phyloP scores from a whole-genome alignment of 2,888 invertebrate species.

The Mechanitis messenoides region DNA sequence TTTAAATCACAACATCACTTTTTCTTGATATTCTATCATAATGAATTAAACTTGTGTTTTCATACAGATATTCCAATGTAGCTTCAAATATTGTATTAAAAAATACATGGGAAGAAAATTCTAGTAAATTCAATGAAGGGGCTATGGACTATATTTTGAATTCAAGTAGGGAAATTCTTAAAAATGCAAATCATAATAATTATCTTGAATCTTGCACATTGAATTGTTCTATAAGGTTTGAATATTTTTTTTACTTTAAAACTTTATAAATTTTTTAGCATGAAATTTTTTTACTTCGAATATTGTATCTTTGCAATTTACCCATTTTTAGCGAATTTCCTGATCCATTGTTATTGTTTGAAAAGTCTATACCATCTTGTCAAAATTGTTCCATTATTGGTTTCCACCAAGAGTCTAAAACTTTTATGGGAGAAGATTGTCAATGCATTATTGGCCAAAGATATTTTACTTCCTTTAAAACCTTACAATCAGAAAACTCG shows the following conservation, averaged over 20 bases:
- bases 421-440: conserved; percentile 43
- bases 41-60: neutral
- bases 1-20: no score
- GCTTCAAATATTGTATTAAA: conserved; percentile 44
- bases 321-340: conserved; percentile 39
- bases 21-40: neutral
- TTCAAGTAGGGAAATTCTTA: conserved; percentile 37
- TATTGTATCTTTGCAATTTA: neutral
- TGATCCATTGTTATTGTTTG: conserved; percentile 46
- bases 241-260: neutral
- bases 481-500: conserved; percentile 36
- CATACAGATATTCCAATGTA: conserved; percentile 51
- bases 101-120: conserved; percentile 45
- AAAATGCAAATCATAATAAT: conserved; percentile 39
- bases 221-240: conserved; percentile 50
- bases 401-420: conserved; percentile 13
- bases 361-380: conserved; percentile 43
- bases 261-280: neutral
- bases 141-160: conserved; percentile 38
- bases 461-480: conserved; percentile 34
- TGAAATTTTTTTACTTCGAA: no score
- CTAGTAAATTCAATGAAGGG: conserved; percentile 24
- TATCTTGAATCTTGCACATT: conserved; percentile 42
- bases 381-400: conserved; percentile 34
- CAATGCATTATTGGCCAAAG: conserved; percentile 38